Evolutionary conservation across 2,113 vertebrate species (phyloP).

Genomic region (Carassius carassius): DNA sequence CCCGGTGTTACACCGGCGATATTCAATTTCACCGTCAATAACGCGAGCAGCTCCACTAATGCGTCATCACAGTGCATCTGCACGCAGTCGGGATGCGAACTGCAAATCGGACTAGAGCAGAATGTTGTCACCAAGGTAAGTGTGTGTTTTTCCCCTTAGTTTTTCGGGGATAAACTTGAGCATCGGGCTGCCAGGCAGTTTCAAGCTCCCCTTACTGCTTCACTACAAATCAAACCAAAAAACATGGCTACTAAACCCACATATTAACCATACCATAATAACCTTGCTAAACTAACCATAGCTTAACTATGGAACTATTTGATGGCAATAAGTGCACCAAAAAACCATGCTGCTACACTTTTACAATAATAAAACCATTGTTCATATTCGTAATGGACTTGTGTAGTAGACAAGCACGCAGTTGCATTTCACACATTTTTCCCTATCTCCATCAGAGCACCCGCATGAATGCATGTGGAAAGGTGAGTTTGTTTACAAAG

Average conservation of each 20-base stretch:
- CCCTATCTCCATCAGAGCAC: background rate
- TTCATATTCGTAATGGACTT: no score
- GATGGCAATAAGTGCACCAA: no score
- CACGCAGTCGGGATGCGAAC: conserved; percentile 80
- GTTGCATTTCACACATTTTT: background rate
- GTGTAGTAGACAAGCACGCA: background rate
- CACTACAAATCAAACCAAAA: no score
- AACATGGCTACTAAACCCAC: no score
- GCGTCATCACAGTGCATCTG: conserved; percentile 74
- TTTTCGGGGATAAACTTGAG: background rate
- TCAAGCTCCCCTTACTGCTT: background rate
- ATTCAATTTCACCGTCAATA: background rate
- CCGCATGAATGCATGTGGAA: background rate
- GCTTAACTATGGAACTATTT: no score
- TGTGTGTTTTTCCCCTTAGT: background rate
- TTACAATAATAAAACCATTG: no score
- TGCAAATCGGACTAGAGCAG: conserved; percentile 83
- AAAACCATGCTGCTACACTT: no score
- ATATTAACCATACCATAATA: no score
- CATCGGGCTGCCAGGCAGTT: background rate
- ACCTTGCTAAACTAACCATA: no score
- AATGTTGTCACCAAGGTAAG: conserved; percentile 97
- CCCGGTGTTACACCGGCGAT: no score
- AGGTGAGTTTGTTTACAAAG: conserved; percentile 20
- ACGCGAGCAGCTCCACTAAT: conserved; percentile 37